Conservation (phyloP, 35 echinoderm and acorn worm genomes). For the Antedon bifida region DNA sequence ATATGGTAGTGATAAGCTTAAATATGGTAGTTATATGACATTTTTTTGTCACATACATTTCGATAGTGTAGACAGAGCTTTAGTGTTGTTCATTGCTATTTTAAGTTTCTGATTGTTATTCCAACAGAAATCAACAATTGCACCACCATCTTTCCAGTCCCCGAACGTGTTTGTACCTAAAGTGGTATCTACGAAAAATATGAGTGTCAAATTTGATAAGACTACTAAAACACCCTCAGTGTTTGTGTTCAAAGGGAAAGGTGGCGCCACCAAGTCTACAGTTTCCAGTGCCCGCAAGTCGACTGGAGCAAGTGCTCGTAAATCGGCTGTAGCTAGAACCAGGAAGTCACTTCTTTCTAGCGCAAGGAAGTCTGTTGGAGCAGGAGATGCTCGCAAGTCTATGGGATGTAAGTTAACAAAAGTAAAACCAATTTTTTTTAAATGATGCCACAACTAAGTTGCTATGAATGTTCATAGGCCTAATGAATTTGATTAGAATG, state of each 20-base stretch:
- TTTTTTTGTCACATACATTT: too few species aligned
- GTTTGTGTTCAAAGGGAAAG: constrained; percentile 8
- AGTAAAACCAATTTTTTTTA: too few species aligned
- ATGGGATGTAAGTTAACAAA: constrained; percentile 14
- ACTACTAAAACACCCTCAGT: neutral
- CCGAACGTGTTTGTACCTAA: neutral
- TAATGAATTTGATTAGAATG: too few species aligned
- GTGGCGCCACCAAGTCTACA: too few species aligned
- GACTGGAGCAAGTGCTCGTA: constrained; percentile 11
- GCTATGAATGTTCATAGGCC: too few species aligned
- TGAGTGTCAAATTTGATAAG: constrained; percentile 11
- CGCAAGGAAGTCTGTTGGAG: constrained; percentile 34
- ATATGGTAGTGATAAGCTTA: too few species aligned
- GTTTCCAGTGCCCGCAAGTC: constrained; percentile 43
- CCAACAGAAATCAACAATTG: neutral
- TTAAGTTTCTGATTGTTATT: too few species aligned
- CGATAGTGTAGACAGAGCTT: too few species aligned
- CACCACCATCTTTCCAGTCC: neutral
- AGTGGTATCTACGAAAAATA: constrained; percentile 22
- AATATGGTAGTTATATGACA: too few species aligned
- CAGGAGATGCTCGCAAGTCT: constrained; percentile 15
- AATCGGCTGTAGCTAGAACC: too few species aligned
- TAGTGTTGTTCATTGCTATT: too few species aligned
- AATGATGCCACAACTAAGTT: too few species aligned
- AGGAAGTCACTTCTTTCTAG: constrained; percentile 32